Evolutionary conservation across 2,888 invertebrate genomes (phyloP).

Genomic region (Noctua janthina): DNA sequence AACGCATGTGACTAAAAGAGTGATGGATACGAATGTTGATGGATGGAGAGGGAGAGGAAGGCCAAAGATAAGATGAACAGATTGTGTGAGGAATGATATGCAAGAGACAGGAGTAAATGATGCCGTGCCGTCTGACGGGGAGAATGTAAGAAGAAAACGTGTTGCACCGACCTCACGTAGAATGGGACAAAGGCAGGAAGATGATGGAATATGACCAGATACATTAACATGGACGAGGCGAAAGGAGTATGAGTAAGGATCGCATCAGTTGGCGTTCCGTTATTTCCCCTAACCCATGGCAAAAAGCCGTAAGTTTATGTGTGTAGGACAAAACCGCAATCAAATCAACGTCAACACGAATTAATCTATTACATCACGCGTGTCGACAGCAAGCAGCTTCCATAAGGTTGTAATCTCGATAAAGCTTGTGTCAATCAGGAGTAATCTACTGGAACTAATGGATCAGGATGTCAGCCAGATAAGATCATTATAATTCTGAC

Average conservation of each 20-base stretch:
- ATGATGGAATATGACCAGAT: neutral
- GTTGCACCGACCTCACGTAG: too few species aligned
- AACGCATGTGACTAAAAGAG: too few species aligned
- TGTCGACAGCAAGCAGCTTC: neutral
- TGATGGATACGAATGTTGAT: too few species aligned
- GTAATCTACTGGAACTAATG: conserved; percentile 16
- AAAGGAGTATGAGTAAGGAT: neutral
- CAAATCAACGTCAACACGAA: neutral
- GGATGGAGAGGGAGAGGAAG: too few species aligned
- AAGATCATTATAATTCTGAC: neutral
- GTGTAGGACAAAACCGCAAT: neutral
- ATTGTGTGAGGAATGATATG: too few species aligned
- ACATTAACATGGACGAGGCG: neutral
- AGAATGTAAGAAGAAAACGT: too few species aligned
- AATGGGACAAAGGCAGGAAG: too few species aligned
- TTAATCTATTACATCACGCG: neutral
- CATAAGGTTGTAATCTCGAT: neutral
- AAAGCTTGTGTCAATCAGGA: conserved; percentile 9
- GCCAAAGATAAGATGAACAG: too few species aligned
- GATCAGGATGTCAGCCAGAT: conserved; percentile 17
- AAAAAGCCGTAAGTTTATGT: neutral
- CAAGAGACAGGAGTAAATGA: too few species aligned
- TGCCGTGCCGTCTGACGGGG: too few species aligned
- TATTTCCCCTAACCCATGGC: neutral
- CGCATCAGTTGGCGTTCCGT: neutral